Conservation (phyloP, 2,113 vertebrate species). For the Pseudolaguvia tuberculata region DNA sequence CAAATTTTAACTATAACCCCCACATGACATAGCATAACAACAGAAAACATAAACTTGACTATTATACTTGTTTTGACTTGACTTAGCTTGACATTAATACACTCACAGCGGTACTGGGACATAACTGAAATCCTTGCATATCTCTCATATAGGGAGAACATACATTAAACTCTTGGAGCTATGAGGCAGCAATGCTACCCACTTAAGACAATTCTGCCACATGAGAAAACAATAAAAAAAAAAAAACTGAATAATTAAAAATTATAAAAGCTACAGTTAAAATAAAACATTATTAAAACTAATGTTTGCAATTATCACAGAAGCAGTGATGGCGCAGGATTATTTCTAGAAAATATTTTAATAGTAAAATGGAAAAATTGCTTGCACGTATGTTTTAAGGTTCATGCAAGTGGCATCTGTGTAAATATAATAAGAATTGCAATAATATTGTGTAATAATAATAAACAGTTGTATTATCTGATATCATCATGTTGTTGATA, state of each 20-base stretch:
- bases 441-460: background rate
- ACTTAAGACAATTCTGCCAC: background rate
- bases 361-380: background rate
- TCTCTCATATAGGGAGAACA: too few relatives aligned
- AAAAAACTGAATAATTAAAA: background rate
- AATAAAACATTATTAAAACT: background rate
- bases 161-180: background rate
- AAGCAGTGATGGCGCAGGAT: background rate
- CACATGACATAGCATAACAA: too few relatives aligned
- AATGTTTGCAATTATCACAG: background rate
- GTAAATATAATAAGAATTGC: background rate
- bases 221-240: background rate
- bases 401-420: too few relatives aligned
- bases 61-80: too few relatives aligned
- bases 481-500: too few relatives aligned
- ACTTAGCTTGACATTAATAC: too few relatives aligned
- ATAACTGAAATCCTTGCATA: too few relatives aligned
- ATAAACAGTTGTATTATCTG: background rate
- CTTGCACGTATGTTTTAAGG: background rate
- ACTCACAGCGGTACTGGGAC: too few relatives aligned
- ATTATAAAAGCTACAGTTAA: too few relatives aligned
- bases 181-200: background rate
- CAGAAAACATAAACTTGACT: too few relatives aligned
- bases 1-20: too few relatives aligned
- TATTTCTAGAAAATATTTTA: background rate